Percentiles rank a stretch among this genome's conserved stretches.
Evolutionary conservation across 2,113 vertebrate species (phyloP).

Genomic region (Ancistrus triradiatus): DNA sequence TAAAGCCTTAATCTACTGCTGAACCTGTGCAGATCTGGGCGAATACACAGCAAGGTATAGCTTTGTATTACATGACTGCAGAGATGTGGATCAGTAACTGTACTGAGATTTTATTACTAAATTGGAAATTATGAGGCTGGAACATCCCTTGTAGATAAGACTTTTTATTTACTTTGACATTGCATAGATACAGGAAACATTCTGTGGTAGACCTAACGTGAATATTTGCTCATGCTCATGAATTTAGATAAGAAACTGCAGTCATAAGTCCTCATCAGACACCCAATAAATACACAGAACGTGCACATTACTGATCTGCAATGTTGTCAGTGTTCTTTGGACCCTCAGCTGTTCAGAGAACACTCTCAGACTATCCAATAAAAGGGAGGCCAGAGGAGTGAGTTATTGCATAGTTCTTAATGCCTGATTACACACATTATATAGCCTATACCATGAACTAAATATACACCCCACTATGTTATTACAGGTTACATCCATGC

Average conservation of each 20-base stretch:
- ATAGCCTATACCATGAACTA: neutral
- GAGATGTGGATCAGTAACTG: too few relatives aligned
- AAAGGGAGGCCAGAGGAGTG: neutral
- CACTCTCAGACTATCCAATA: neutral
- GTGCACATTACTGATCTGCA: constrained; percentile 16
- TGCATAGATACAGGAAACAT: neutral
- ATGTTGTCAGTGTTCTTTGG: constrained; percentile 42
- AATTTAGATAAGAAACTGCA: constrained; percentile 28
- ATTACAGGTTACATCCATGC: too few relatives aligned
- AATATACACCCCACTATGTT: too few relatives aligned
- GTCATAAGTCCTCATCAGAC: neutral
- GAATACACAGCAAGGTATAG: too few relatives aligned
- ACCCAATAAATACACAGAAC: constrained; percentile 20
- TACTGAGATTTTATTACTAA: too few relatives aligned
- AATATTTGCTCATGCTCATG: too few relatives aligned
- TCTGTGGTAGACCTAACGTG: constrained; percentile 13
- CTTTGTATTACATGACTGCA: too few relatives aligned
- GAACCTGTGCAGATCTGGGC: too few relatives aligned
- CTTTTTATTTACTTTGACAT: neutral
- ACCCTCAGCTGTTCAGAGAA: constrained; percentile 42
- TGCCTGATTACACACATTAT: neutral
- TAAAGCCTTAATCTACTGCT: too few relatives aligned
- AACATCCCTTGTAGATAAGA: too few relatives aligned
- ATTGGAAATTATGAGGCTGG: too few relatives aligned
- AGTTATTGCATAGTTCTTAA: neutral